phyloP scores from a whole-genome alignment of 2,888 invertebrate species.

The Oxycera nigricornis region DNA sequence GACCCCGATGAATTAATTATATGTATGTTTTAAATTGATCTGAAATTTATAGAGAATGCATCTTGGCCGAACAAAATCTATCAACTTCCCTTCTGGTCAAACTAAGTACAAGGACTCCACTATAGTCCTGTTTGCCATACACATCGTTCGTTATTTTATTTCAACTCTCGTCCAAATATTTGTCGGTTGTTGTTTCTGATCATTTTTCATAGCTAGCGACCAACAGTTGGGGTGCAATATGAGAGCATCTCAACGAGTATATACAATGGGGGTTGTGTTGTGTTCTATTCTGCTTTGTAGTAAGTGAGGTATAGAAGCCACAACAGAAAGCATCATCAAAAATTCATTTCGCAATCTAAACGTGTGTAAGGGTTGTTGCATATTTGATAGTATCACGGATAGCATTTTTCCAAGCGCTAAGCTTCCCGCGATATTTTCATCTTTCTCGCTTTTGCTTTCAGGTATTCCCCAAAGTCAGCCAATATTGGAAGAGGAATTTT shows the following conservation, averaged over 20 bases:
- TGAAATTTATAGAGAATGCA: too few relatives aligned
- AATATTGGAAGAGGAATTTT: conserved; percentile 7
- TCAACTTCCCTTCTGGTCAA: not conserved
- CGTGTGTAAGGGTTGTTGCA: conserved; percentile 62
- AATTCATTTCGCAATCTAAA: conserved; percentile 63
- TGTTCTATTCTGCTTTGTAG: not conserved
- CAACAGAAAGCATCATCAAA: conserved; percentile 55
- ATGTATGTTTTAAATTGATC: too few relatives aligned
- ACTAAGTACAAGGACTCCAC: too few relatives aligned
- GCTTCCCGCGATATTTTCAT: not conserved
- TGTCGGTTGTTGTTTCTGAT: conserved; percentile 26
- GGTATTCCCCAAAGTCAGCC: conserved; percentile 17
- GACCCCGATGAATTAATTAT: too few relatives aligned
- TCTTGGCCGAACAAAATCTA: too few relatives aligned
- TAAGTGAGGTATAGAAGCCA: conserved; percentile 44
- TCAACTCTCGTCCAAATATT: conserved; percentile 14
- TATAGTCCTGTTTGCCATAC: too few relatives aligned
- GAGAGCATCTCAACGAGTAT: too few relatives aligned
- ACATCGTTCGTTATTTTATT: not conserved
- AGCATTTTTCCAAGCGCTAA: conserved; percentile 35
- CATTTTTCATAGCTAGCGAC: conserved; percentile 33
- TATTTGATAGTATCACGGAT: conserved; percentile 55
- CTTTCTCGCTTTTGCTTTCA: not conserved
- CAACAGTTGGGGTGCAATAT: conserved; percentile 34
- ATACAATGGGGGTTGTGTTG: too few relatives aligned